Evolutionary conservation across 2,888 invertebrate genomes (phyloP).

Genomic region (Julus scanicus): DNA sequence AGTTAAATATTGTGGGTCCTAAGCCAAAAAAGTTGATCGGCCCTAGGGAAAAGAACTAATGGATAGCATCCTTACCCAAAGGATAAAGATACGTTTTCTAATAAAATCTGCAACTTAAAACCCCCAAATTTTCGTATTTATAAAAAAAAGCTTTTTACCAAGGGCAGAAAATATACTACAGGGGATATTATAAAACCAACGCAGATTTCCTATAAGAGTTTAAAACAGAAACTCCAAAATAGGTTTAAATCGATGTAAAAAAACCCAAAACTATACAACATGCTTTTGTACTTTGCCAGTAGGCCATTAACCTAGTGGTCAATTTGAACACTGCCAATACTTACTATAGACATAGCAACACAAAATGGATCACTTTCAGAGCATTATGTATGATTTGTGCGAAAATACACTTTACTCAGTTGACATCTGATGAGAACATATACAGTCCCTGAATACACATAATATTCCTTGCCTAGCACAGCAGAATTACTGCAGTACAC

Average conservation of each 20-base stretch:
- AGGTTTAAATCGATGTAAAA: conserved; percentile 7
- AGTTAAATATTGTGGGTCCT: too few species aligned
- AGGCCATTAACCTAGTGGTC: not conserved
- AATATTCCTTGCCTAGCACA: too few species aligned
- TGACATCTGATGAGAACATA: conserved; percentile 35
- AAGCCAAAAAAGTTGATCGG: too few species aligned
- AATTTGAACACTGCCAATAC: not conserved
- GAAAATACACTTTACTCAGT: conserved; percentile 28
- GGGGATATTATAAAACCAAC: not conserved
- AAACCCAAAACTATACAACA: conserved; percentile 23
- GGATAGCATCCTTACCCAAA: too few species aligned
- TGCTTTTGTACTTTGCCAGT: conserved; percentile 30
- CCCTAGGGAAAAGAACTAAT: too few species aligned
- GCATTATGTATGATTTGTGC: conserved; percentile 38
- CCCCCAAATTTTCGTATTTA: too few species aligned
- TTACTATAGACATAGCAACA: not conserved
- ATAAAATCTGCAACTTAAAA: too few species aligned
- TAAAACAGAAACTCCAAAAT: not conserved
- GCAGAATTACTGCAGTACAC: too few species aligned
- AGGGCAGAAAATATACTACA: not conserved
- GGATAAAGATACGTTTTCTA: too few species aligned
- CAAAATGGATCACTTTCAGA: conserved; percentile 14
- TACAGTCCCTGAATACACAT: not conserved
- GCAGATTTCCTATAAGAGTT: not conserved
- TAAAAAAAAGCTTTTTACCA: not conserved